Conservation (phyloP, 2,888 invertebrate genomes). For the Sphaerophoria taeniata region DNA sequence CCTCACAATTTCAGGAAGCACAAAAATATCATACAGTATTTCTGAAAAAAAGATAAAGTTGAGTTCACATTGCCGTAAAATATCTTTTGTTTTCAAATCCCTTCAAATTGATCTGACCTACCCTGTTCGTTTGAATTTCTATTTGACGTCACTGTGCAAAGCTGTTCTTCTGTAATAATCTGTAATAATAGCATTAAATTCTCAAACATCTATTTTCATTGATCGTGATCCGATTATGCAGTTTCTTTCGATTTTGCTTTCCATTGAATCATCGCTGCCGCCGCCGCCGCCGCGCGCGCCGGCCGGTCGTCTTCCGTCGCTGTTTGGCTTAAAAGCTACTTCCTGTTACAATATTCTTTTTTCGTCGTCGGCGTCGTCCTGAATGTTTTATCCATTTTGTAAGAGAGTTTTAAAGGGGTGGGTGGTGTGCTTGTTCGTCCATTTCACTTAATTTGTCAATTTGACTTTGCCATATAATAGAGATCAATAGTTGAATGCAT, state of each 20-base stretch:
- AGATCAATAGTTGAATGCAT: slow-evolving; percentile 42
- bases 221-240: slow-evolving; percentile 42
- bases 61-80: neutral
- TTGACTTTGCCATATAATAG: slow-evolving; percentile 26
- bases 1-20: neutral
- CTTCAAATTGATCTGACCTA: neutral
- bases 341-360: neutral
- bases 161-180: neutral
- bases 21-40: neutral
- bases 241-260: neutral
- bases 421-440: slow-evolving; percentile 32
- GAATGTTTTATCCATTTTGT: neutral
- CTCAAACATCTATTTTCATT: slow-evolving; percentile 27
- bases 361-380: neutral
- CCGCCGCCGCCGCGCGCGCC: no score
- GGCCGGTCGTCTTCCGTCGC: neutral
- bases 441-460: slow-evolving; percentile 55
- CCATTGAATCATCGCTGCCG: neutral
- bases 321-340: neutral
- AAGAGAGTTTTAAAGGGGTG: neutral
- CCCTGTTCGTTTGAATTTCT: neutral
- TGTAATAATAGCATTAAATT: slow-evolving; percentile 25
- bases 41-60: neutral
- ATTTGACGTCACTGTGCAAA: neutral
- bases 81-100: slow-evolving; percentile 1